Conservation (phyloP, 1,140 invertebrate genomes). For the Liolophura sinensis region DNA sequence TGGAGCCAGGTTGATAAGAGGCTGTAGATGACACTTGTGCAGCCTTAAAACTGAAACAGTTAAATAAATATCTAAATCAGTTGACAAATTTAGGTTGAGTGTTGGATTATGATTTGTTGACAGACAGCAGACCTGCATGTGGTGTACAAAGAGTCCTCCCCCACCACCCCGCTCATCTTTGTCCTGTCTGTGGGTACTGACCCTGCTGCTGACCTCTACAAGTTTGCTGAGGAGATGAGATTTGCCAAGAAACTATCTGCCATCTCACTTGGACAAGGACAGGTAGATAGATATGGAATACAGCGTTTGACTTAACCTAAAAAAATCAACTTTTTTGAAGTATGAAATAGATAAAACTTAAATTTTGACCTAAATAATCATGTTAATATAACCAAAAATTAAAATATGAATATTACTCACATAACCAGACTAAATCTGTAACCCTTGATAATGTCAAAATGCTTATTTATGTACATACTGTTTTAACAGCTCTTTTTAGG, state of each 20-base stretch:
- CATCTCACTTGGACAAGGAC: constrained; percentile 60
- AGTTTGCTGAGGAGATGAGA: constrained; percentile 61
- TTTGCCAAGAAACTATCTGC: constrained; percentile 59
- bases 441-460: too few species aligned
- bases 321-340: neutral
- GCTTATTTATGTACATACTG: too few species aligned
- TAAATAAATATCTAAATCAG: neutral
- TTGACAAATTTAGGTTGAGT: neutral
- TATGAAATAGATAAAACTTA: too few species aligned
- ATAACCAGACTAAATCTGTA: too few species aligned
- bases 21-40: too few species aligned
- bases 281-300: constrained; percentile 38
- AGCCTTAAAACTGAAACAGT: neutral
- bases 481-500: too few species aligned
- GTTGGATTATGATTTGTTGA: constrained; percentile 14
- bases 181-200: constrained; percentile 59
- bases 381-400: too few species aligned
- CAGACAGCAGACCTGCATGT: constrained; percentile 55
- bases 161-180: constrained; percentile 59
- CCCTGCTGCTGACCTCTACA: constrained; percentile 59
- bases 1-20: too few species aligned
- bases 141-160: constrained; percentile 60
- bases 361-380: neutral
- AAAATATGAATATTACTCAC: too few species aligned
- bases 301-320: neutral